These are phyloP conservation scores for Coluber constrictor DNA, from an alignment of 2,797 vertebrate genomes.

Conservation along the genomic window DNA sequence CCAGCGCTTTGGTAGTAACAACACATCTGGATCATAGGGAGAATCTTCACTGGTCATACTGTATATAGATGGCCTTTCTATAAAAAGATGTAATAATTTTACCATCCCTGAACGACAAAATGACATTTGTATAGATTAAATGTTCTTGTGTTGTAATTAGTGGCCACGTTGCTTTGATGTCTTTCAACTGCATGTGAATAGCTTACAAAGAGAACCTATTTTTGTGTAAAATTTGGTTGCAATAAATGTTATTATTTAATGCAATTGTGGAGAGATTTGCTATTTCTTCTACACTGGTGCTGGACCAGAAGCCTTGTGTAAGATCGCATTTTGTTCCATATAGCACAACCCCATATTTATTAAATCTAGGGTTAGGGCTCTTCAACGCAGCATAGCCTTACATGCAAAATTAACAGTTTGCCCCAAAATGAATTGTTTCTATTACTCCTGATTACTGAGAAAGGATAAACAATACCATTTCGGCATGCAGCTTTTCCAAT, in stretches of 20 bases:
- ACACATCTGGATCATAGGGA: slow-evolving; percentile 86
- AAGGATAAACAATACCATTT: neutral
- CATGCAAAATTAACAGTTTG: neutral
- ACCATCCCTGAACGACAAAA: slow-evolving; percentile 25
- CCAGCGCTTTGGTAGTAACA: slow-evolving; percentile 82
- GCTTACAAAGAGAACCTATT: slow-evolving; percentile 77
- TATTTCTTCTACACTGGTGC: neutral
- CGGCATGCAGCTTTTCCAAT: neutral
- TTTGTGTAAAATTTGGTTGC: slow-evolving; percentile 74
- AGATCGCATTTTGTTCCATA: neutral
- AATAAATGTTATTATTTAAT: slow-evolving; percentile 71
- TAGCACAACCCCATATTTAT: neutral
- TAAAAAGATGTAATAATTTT: neutral
- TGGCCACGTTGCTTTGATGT: slow-evolving; percentile 49
- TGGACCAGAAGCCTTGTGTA: neutral
- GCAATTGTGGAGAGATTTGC: slow-evolving; percentile 32
- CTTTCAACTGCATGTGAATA: slow-evolving; percentile 72
- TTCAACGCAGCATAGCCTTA: neutral
- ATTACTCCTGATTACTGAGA: neutral
- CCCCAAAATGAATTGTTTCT: neutral
- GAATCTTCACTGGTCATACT: neutral
- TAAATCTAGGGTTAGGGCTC: neutral
- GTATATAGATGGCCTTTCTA: slow-evolving; percentile 30
- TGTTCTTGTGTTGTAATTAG: slow-evolving; percentile 42
- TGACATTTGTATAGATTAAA: slow-evolving; percentile 25